Conservation (phyloP, 2,113 vertebrate genomes). For the Anarrhichthys ocellatus region DNA sequence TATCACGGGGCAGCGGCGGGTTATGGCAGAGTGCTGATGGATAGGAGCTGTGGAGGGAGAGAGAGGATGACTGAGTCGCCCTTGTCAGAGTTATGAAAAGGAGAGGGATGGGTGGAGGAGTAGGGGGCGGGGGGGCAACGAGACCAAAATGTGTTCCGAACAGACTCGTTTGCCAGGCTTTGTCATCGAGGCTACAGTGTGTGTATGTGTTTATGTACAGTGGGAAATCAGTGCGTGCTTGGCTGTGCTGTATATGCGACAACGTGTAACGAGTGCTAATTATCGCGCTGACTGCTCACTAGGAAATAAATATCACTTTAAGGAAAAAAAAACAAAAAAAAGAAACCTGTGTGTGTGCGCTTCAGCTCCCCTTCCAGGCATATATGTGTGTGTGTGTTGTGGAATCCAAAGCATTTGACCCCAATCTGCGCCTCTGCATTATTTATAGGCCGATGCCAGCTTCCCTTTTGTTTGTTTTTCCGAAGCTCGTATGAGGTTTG, state of each 20-base stretch:
- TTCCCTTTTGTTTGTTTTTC: slow-evolving; percentile 70
- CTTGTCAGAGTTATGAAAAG: slow-evolving; percentile 75
- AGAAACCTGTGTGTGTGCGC: slow-evolving; percentile 1
- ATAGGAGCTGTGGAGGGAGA: slow-evolving; percentile 59
- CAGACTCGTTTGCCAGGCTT: slow-evolving; percentile 72
- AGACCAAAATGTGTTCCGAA: slow-evolving; percentile 71
- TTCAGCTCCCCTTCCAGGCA: slow-evolving; percentile 23
- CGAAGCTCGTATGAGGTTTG: slow-evolving; percentile 52
- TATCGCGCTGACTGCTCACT: slow-evolving; percentile 29
- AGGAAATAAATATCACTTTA: slow-evolving; percentile 37
- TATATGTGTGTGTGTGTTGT: slow-evolving; percentile 35
- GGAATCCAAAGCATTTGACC: slow-evolving; percentile 77
- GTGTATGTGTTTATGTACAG: slow-evolving; percentile 18
- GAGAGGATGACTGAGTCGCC: slow-evolving; percentile 74
- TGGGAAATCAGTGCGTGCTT: slow-evolving; percentile 1
- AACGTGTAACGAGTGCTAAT: slow-evolving; percentile 46
- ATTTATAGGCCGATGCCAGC: slow-evolving; percentile 73
- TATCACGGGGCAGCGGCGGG: slow-evolving; percentile 68
- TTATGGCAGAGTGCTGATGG: slow-evolving; percentile 76
- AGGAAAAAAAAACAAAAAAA: slow-evolving; percentile 14
- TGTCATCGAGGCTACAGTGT: slow-evolving; percentile 61
- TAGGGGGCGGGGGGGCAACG: not conserved
- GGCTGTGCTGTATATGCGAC: slow-evolving; percentile 13
- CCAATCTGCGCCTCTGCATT: slow-evolving; percentile 75
- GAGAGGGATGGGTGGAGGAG: not conserved